These are phyloP conservation scores for Chionomys nivalis DNA, from an alignment of 2,113 vertebrate species.

Conservation along the genomic window DNA sequence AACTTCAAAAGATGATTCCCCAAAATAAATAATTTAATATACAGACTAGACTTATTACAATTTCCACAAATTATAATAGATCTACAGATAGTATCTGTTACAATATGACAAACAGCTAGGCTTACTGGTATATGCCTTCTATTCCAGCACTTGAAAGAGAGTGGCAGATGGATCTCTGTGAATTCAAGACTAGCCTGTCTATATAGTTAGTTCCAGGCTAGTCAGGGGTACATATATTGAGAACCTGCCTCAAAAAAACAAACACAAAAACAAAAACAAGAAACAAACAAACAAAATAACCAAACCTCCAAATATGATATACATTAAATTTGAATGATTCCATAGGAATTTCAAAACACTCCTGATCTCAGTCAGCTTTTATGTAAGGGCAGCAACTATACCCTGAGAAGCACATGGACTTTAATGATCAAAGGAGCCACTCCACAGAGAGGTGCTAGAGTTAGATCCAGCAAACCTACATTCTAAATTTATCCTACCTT, in stretches of 20 bases:
- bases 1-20: background rate
- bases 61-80: background rate
- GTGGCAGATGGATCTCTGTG: background rate
- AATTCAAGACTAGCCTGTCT: background rate
- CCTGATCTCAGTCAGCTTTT: background rate
- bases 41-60: constrained; percentile 3
- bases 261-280: too few species aligned
- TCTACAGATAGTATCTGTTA: background rate
- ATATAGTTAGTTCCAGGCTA: background rate
- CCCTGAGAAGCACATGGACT: background rate
- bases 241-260: background rate
- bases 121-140: background rate
- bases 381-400: background rate
- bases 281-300: too few species aligned
- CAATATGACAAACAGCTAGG: too few species aligned
- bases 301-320: background rate
- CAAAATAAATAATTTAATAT: constrained; percentile 26
- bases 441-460: background rate
- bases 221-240: background rate
- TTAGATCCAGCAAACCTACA: background rate
- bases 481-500: background rate
- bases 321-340: background rate
- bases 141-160: background rate
- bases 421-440: background rate
- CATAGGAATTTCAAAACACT: background rate